Evolutionary conservation across 1,140 invertebrate species (phyloP).

Genomic region (Bombus waltoni): DNA sequence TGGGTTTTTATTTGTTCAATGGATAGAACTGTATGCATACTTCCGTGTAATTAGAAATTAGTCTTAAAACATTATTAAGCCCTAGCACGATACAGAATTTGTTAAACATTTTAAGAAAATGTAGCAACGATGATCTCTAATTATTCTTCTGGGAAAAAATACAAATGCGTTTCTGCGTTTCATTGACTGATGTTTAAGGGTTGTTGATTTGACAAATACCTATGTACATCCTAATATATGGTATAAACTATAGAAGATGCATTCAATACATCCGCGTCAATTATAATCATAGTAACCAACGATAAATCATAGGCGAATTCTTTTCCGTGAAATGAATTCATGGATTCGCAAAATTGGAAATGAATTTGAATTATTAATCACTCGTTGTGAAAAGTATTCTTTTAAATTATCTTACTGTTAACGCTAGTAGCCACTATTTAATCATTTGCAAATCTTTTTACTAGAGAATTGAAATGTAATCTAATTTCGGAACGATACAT

Average conservation of each 20-base stretch:
- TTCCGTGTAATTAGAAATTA: too few species aligned
- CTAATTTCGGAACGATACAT: background rate
- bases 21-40: too few species aligned
- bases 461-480: background rate
- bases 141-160: background rate
- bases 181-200: background rate
- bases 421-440: background rate
- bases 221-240: background rate
- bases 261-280: slow-evolving; percentile 16
- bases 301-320: slow-evolving; percentile 32
- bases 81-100: too few species aligned
- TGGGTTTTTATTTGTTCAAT: background rate
- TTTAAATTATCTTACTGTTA: slow-evolving; percentile 21
- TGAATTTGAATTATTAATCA: slow-evolving; percentile 36
- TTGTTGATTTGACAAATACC: slow-evolving; percentile 43
- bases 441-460: slow-evolving; percentile 1
- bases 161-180: background rate
- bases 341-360: slow-evolving; percentile 15
- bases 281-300: slow-evolving; percentile 22
- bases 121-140: background rate
- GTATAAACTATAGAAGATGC: slow-evolving; percentile 41
- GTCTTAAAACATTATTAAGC: too few species aligned
- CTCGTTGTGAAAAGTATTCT: background rate
- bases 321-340: slow-evolving; percentile 2
- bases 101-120: background rate